Evolutionary conservation across 2,797 vertebrate genomes (phyloP).

Genomic region (Ibycter americanus): DNA sequence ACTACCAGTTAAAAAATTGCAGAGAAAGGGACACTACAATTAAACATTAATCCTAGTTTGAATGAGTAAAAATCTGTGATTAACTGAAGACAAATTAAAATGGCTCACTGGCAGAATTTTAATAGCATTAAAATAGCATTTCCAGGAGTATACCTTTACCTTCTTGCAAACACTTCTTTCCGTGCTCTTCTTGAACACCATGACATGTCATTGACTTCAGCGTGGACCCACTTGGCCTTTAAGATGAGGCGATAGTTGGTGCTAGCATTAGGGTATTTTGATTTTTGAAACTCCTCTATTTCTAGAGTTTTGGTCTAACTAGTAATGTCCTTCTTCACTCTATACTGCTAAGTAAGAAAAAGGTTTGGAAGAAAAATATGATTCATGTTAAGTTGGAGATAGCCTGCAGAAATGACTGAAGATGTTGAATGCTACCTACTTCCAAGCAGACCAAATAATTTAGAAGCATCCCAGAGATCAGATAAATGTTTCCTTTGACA

Average conservation of each 20-base stretch:
- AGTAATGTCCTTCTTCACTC: neutral
- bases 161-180: neutral
- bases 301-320: neutral
- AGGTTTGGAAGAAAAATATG: neutral
- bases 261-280: neutral
- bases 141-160: neutral
- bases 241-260: neutral
- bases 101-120: neutral
- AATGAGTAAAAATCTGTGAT: neutral
- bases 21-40: neutral
- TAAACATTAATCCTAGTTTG: neutral
- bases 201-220: neutral
- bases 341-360: neutral
- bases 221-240: neutral
- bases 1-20: neutral
- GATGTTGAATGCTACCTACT: neutral
- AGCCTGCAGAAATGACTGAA: neutral
- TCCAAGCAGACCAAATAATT: slow-evolving; percentile 28
- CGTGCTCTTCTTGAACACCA: neutral
- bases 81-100: neutral
- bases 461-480: neutral
- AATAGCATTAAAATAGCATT: neutral
- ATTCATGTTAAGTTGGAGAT: neutral
- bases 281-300: neutral
- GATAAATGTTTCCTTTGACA: slow-evolving; percentile 11